Evolutionary conservation across 2,888 invertebrate genomes (phyloP).

Genomic region (Metacarcinus magister): DNA sequence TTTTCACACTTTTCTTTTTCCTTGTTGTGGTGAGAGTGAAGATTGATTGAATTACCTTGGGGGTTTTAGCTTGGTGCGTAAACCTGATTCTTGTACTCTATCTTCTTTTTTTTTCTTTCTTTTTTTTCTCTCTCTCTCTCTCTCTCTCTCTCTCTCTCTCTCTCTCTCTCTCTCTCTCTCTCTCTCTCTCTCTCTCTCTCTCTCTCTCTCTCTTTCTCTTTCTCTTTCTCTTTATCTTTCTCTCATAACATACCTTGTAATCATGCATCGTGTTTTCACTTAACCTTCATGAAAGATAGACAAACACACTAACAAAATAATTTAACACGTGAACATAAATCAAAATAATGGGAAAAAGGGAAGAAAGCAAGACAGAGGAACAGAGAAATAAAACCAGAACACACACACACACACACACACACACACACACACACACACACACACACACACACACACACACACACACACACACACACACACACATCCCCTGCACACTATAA

Average conservation of each 20-base stretch:
- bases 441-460: slow-evolving; percentile 34
- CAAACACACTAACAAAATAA: not conserved
- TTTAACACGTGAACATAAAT: not conserved
- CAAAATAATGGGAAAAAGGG: not conserved
- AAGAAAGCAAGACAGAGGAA: not conserved
- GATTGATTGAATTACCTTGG: no score
- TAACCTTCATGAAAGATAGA: not conserved
- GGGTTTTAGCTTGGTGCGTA: no score
- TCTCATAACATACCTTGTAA: not conserved
- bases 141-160: not conserved
- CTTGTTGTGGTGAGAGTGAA: no score
- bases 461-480: not conserved
- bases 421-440: slow-evolving; percentile 39
- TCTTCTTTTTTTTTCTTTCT: no score
- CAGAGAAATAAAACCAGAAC: not conserved
- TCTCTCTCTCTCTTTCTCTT: not conserved
- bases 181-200: slow-evolving; percentile 26
- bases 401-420: not conserved
- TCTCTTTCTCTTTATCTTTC: no score
- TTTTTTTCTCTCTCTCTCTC: not conserved
- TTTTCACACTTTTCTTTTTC: no score
- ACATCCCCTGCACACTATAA: not conserved
- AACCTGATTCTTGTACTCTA: not conserved
- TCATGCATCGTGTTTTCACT: not conserved
- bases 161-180: slow-evolving; percentile 26